These are phyloP conservation scores for Syrista parreyssii DNA, from an alignment of 2,888 invertebrate genomes.

Conservation along the genomic window DNA sequence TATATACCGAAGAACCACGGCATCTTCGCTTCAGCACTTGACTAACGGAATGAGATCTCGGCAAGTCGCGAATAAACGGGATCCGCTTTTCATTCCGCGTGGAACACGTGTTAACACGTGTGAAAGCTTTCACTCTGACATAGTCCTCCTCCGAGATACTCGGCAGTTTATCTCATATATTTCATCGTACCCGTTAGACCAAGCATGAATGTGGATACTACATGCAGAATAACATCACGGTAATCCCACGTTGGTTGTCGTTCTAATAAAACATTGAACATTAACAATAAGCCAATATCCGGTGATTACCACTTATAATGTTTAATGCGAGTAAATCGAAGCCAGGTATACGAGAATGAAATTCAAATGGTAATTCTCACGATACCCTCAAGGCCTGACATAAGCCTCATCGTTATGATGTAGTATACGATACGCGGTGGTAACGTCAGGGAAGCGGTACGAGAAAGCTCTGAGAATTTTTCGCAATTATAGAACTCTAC, in stretches of 20 bases:
- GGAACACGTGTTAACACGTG: neutral
- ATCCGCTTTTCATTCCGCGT: neutral
- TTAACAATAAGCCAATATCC: neutral
- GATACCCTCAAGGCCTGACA: neutral
- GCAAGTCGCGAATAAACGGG: neutral
- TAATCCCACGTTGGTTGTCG: neutral
- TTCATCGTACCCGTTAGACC: neutral
- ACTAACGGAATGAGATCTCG: neutral
- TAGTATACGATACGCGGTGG: neutral
- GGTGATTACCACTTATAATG: neutral
- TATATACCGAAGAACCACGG: neutral
- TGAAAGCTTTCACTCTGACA: neutral
- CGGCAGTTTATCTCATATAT: neutral
- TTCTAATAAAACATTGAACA: neutral
- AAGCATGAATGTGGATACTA: neutral
- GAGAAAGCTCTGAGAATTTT: neutral
- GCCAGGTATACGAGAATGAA: neutral
- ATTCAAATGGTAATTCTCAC: neutral
- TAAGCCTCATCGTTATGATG: neutral
- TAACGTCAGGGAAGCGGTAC: neutral
- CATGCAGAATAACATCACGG: neutral
- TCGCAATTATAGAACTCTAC: neutral
- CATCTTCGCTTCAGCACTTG: neutral
- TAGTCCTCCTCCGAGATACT: neutral
- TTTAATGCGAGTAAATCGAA: neutral